Percentiles rank a stretch among this genome's conserved stretches.
phyloP scores from a whole-genome alignment of 2,888 invertebrate genomes.

The Octonoba sinensis region DNA sequence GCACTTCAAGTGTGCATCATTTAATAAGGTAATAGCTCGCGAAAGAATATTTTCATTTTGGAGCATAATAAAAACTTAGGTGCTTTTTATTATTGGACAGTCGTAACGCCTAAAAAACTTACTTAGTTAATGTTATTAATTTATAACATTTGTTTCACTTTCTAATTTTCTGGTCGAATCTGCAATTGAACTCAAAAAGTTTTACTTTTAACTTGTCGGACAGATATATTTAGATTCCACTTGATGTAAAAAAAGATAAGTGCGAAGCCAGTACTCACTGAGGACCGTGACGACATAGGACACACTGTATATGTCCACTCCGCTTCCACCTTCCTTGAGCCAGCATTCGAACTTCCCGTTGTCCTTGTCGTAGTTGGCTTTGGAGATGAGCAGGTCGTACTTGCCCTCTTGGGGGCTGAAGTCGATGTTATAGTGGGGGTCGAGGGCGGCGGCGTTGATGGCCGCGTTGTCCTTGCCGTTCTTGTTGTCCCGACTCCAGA shows the following conservation, averaged over 20 bases:
- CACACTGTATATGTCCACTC: conserved; percentile 68
- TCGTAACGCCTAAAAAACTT: too few relatives aligned
- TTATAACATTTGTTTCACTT: too few relatives aligned
- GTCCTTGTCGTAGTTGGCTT: conserved; percentile 90
- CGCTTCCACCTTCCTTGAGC: conserved; percentile 81
- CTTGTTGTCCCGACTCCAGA: conserved; percentile 66
- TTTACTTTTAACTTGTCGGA: too few relatives aligned
- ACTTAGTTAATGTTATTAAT: too few relatives aligned
- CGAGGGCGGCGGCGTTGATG: conserved; percentile 84
- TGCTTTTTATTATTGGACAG: too few relatives aligned
- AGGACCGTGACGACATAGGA: conserved; percentile 78
- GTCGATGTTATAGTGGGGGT: conserved; percentile 86
- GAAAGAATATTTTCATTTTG: too few relatives aligned
- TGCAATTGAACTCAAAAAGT: too few relatives aligned
- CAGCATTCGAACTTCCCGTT: conserved; percentile 90
- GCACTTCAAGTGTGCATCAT: too few relatives aligned
- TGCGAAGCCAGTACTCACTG: conserved; percentile 64
- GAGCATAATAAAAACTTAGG: too few relatives aligned
- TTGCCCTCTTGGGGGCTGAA: conserved; percentile 84
- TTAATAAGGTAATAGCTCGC: too few relatives aligned
- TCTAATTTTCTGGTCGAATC: too few relatives aligned
- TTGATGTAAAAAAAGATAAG: not conserved
- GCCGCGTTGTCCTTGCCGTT: conserved; percentile 91
- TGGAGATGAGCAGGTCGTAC: conserved; percentile 89
- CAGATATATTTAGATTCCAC: not conserved